phyloP scores from a whole-genome alignment of 1,140 invertebrate genomes.

The Bathynomus jamesi region DNA sequence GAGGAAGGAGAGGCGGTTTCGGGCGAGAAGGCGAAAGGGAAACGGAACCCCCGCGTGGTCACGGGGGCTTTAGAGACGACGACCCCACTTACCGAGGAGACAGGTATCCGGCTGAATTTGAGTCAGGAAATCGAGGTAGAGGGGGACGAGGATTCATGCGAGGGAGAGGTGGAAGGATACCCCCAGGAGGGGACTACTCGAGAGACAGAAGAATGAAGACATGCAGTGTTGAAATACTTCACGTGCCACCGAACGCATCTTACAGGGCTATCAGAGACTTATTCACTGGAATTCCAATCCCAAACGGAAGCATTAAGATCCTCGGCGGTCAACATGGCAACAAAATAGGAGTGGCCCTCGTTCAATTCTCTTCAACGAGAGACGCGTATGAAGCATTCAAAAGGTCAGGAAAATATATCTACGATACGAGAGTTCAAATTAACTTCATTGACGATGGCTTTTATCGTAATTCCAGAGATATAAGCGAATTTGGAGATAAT shows the following conservation, averaged over 20 bases:
- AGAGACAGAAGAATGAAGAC: slow-evolving; percentile 6
- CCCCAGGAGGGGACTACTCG: neutral
- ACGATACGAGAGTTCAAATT: slow-evolving; percentile 24
- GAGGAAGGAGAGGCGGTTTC: slow-evolving; percentile 17
- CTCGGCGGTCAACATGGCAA: slow-evolving; percentile 69
- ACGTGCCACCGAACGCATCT: slow-evolving; percentile 57
- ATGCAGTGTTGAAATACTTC: slow-evolving; percentile 55
- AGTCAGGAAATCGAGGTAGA: slow-evolving; percentile 43
- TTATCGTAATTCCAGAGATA: slow-evolving; percentile 25
- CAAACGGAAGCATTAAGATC: slow-evolving; percentile 74
- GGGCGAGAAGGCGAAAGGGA: neutral
- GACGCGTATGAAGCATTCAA: slow-evolving; percentile 41
- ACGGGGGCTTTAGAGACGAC: neutral
- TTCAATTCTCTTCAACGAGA: slow-evolving; percentile 58
- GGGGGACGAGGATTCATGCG: slow-evolving; percentile 42
- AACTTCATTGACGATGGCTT: slow-evolving; percentile 20
- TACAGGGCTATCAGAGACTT: slow-evolving; percentile 71
- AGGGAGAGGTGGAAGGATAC: slow-evolving; percentile 37
- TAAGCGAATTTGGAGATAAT: neutral
- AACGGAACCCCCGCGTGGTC: neutral
- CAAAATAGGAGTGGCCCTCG: slow-evolving; percentile 66
- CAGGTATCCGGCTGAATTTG: slow-evolving; percentile 46
- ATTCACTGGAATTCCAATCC: slow-evolving; percentile 67
- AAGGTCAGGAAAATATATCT: slow-evolving; percentile 26
- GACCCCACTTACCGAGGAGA: neutral